Base-by-base conservation (phyloP, 1,140 invertebrate genomes). In the Drosophila serrata region DNA sequence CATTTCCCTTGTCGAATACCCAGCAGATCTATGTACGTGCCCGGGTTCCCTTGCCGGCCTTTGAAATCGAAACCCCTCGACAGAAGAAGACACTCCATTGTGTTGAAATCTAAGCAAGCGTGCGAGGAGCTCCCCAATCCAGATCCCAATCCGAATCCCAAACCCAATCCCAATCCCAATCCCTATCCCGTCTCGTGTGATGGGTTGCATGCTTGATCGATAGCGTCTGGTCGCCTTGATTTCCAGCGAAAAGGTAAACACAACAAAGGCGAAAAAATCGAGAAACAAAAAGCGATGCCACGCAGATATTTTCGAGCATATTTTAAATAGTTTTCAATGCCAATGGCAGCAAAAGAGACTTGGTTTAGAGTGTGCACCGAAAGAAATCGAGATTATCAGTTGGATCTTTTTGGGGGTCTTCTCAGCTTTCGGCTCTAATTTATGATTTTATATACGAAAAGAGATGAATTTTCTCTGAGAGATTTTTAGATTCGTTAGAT, bases 311-410 rank as follows among this genome's bases (percentile, higher is more conserved):
- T 88, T 84, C 39, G 46, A 59, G 80, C 51, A 88, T 88, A 75
- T 70, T 84, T 88, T 64, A 53, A 88, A 88, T 90, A 90, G 60
- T 88, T 84, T 90, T 88, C 84, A 88, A 88, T 87, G 82, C 80
- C 82, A 84, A 82, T 63, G 68, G 42, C 58, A 68, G 55, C 46
- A 12, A 37, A 35, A 48, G 29, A 39, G 24, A 73, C 45, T 37
- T 57, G 37, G 35, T 33, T 64, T 69, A 51, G 37, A 65, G 33
- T 27, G 46, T 67, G 46, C 62, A 69, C 65, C 4, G 62, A 69
- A 67, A 37, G 33, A 55, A 55, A 55, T 37, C 33, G 3, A 55
- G 51, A 55, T n/a, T 55, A 55, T 53, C 49, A 22, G 49, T 53
- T 35, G 8, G 19, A 53, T 53, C 49, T n/a, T n/a, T 35, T 19